Evolutionary conservation across 2,888 invertebrate genomes (phyloP).

Genomic region (Acronicta psi): DNA sequence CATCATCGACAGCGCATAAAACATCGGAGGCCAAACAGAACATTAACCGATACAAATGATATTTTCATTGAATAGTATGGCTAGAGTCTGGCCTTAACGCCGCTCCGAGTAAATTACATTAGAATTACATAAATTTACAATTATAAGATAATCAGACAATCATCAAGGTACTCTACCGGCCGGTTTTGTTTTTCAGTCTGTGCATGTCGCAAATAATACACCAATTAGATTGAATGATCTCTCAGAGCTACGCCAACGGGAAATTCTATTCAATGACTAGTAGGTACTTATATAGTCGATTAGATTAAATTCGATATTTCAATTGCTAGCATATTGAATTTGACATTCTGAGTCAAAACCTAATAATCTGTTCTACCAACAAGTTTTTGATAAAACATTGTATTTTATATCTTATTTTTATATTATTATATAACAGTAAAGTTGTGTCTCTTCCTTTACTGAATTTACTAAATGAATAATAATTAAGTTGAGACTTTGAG

Average conservation of each 20-base stretch:
- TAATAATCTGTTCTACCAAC: too few species aligned
- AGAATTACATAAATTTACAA: constrained; percentile 47
- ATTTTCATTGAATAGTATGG: constrained; percentile 54
- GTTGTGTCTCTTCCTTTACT: too few species aligned
- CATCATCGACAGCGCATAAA: constrained; percentile 52
- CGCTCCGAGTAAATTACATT: constrained; percentile 51
- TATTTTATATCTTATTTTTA: too few species aligned
- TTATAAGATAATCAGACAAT: constrained; percentile 35
- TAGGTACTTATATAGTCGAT: too few species aligned
- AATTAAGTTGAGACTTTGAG: too few species aligned
- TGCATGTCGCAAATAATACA: constrained; percentile 46
- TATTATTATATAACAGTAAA: too few species aligned
- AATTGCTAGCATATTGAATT: too few species aligned
- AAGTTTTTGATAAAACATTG: too few species aligned
- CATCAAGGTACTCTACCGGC: constrained; percentile 29
- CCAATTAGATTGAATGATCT: constrained; percentile 52
- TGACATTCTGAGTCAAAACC: too few species aligned
- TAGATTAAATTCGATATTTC: too few species aligned
- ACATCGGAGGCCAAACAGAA: constrained; percentile 58
- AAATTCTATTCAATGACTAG: too few species aligned
- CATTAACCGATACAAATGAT: constrained; percentile 61
- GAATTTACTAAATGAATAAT: too few species aligned
- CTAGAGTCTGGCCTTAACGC: constrained; percentile 53
- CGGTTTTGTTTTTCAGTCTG: constrained; percentile 30
- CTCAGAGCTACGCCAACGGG: background rate